Base-by-base conservation (phyloP, 1,140 invertebrate genomes). In the Anadara kagoshimensis region DNA sequence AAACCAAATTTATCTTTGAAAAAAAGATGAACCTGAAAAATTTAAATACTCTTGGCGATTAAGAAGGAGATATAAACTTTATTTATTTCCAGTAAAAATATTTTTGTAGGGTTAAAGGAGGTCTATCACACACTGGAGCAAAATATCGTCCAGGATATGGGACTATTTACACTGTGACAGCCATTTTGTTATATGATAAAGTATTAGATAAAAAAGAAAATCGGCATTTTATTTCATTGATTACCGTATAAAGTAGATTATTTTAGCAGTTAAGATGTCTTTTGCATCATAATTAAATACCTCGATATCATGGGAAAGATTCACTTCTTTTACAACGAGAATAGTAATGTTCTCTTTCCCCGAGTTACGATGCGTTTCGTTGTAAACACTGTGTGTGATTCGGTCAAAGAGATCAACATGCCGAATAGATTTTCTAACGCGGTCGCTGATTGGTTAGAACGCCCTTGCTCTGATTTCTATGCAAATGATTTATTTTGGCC, bases 401-500 rank as follows among this genome's bases (percentile, higher is more conserved):
- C 75, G 69, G 78, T 71, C 73, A 69, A 36, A 36, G 29, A 24
- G 41, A 56, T 54, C 58, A 63, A 49, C 57, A 49, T 59, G 67
- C 69, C 67, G 51, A 53, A 20, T 57, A 24, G 45, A 29, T 62
- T 73, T 75, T 79, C 72, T 78, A 75, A 79, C 67, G 66, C 62
- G 69, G 47, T 29, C 61, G 58, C 56, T 81, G 83, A 84, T 84
- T 84, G 83, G 83, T 59, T 68, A 71, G 49, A 43, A 44, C 63
- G 67, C 26, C 49, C 62, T 49, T 78, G 66, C 59, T 76, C 76
- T 69, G 71, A 75, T 77, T 77, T 72, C 73, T 72, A 78, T 79
- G 78, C 71, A 78, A 80, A 79, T 85, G 83, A 85, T 85, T 85
- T 85, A 85, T 83, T 81, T 79, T 73, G 66, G 71, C 76, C 72